Evolutionary conservation across 2,797 vertebrate genomes (phyloP), one percentile per base, ranked within the genome.

Genomic region (Melanitta fusca): DNA sequence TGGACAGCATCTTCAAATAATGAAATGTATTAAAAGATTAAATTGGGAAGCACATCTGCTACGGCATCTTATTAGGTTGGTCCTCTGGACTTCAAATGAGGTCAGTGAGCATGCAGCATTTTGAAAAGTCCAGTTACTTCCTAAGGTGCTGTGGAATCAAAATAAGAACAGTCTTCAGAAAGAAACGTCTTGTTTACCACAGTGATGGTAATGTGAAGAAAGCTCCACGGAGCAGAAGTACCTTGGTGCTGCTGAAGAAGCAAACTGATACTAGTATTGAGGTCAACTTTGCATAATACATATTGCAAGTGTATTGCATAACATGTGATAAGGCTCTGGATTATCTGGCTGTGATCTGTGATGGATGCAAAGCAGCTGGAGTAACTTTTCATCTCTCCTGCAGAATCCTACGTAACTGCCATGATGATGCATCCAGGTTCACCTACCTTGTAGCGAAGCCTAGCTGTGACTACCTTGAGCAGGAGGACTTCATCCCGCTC

Each of bases 401-500:
- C 45, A 98, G 99, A 96, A 97, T 99, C 98, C 97, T 99, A 73
- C 97, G 98, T 97, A 98, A 97, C 96, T 99, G 98, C 98, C 98
- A 99, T 20, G 99, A 99, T 24, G 99, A 99, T 93, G 98, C 99
- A 39, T 99, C 99, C 39, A 99, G 98, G 97, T 99, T 99, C 97
- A 98, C 98, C n/a, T 98, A 95, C 97, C 98, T 99, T 95, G 96
- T 99, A 30, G 98, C 99, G 30, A 99, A 99, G 97, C 99, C 99
- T 21, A 97, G 98, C 97, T 99, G 97, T 96, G 98, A 93, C 93
- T 99, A 97, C 97, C 97, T 99, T 70, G 99, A 99, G 95, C 99
- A 99, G 97, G 99, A 99, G 93, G 99, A 99, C 97, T 99, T 99
- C 94, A 99, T 99, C 98, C 99, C 99, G 36, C 98, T 99, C 47